Conservation (phyloP, 1,140 invertebrate species). For the Rhopalosiphum padi region DNA sequence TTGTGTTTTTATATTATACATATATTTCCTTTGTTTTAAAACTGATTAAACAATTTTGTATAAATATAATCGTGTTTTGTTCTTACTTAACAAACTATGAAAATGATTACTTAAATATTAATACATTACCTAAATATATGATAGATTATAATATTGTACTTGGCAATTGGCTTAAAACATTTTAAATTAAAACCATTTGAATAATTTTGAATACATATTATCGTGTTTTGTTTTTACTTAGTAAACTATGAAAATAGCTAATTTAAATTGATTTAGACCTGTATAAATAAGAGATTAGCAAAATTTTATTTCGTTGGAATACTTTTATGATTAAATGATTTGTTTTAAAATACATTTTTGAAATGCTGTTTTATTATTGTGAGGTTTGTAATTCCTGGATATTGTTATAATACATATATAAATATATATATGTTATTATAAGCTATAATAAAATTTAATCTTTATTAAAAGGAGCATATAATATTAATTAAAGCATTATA, state of each 20-base stretch:
- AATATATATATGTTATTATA: no score
- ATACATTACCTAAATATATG: background rate
- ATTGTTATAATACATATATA: no score
- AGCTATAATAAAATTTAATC: background rate
- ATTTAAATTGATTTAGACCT: background rate
- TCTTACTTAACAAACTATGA: background rate
- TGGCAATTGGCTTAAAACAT: background rate
- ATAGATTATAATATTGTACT: background rate
- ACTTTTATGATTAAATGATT: background rate
- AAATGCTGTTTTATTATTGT: background rate
- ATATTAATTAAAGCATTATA: background rate
- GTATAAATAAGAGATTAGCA: background rate
- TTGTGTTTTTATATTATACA: background rate
- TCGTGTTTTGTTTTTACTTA: background rate
- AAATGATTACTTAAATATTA: background rate
- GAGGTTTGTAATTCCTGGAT: background rate
- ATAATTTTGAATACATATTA: background rate
- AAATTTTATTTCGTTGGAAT: background rate
- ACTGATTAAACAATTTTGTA: background rate
- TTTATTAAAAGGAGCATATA: background rate
- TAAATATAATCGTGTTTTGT: constrained; percentile 18
- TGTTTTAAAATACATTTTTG: background rate
- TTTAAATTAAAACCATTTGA: background rate
- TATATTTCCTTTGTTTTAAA: background rate
- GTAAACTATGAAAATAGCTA: background rate